Base-by-base conservation (phyloP, 2,113 vertebrate species). In the Triplophysa rosa region DNA sequence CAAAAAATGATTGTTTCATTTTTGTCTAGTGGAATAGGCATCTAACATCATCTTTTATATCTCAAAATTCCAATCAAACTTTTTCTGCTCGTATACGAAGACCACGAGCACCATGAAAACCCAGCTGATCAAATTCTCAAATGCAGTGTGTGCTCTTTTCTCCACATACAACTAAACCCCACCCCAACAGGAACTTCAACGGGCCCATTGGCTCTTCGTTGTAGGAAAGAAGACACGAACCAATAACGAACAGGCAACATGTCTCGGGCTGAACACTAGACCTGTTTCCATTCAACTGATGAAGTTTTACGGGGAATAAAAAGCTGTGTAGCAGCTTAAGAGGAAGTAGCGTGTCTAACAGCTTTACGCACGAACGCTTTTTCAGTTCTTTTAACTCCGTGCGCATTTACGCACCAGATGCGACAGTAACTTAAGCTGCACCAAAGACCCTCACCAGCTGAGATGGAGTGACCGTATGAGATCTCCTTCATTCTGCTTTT, bases 301-400 rank as follows among this genome's bases (percentile, higher is more conserved):
- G 33, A 23, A 49, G 10, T 13, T 58, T 37, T 40, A 13, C 68
- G 21, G 29, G 29, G 26, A 71, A 24, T 59, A n/a, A 42, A 13
- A 73, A 21, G 13, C 54, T 19, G 1, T 16, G 29, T 3, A 37
- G 2, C 4, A 72, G 8, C 3, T 42, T 42, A 40, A 59, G 70
- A 73, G 70, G 54, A 73, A 73, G 54, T 8, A 23, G 17, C 9
- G 70, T 42, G 2, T 40, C 37, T 58, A 71, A n/a, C 19, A 24
- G 26, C 49, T 58, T 71, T 73, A 42, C 70, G 70, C 70, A 73
- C 29, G 54, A 42, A 59, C 70, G 12, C 29, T 12, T 59, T 72
- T 72, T 73, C 70, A 42, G 54, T 73, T 23, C 40, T 84, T 81
- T 76, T 76, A 17, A 47, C 40, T 59, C 16, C 29, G 19, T 59